Conservation (phyloP, 2,888 invertebrate species). For the Eumacrocentrus americanus region DNA sequence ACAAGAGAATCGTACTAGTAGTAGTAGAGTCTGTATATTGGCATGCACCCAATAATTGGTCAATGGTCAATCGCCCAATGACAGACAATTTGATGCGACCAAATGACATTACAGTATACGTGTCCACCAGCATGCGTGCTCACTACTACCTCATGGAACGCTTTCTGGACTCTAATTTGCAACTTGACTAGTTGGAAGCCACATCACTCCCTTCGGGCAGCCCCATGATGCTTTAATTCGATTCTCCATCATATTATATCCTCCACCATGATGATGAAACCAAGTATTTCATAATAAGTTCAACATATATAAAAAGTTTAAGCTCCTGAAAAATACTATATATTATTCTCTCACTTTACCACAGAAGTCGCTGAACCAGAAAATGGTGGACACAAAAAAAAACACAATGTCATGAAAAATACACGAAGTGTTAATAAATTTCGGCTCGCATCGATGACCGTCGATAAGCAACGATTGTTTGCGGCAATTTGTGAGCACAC, state of each 20-base stretch:
- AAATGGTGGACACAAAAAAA: no score
- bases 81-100: conserved; percentile 17
- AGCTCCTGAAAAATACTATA: no score
- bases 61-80: conserved; percentile 6
- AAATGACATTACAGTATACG: conserved; percentile 21
- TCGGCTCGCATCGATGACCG: conserved; percentile 5
- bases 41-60: neutral
- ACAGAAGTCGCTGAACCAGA: no score
- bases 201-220: neutral
- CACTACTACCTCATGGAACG: no score
- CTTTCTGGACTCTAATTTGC: conserved; percentile 21
- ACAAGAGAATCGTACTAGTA: no score
- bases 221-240: neutral
- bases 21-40: conserved; percentile 7
- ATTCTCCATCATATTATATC: no score
- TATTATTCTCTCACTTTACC: no score
- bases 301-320: no score
- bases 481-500: conserved; percentile 32
- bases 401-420: neutral
- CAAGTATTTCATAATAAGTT: no score
- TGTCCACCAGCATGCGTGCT: conserved; percentile 6
- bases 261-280: no score
- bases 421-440: neutral
- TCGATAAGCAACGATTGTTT: conserved; percentile 33
- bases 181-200: conserved; percentile 5